These are phyloP conservation scores for Agelas oroides DNA, from an alignment of 37 sponge, comb jelly and placozoan genomes.

Conservation along the genomic window DNA sequence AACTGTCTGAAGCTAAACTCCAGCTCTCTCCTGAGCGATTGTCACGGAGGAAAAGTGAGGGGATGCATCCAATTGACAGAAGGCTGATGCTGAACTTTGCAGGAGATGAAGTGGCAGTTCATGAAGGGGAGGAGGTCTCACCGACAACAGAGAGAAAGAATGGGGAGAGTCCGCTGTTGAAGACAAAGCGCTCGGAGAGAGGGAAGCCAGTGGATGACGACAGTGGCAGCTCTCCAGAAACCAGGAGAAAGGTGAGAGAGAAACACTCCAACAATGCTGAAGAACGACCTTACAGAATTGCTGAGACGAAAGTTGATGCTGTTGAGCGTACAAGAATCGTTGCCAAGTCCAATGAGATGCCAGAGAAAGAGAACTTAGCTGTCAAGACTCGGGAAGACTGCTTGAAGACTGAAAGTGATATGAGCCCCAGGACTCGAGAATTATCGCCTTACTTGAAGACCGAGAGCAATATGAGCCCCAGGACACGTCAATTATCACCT, in stretches of 20 bases:
- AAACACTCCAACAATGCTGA: no score
- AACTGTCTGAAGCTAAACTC: background rate
- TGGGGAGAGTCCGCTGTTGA: background rate
- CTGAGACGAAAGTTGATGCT: no score
- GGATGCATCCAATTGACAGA: conserved; percentile 22
- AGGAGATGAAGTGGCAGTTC: background rate
- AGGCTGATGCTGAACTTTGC: background rate
- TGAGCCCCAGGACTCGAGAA: no score
- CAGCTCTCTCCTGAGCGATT: background rate
- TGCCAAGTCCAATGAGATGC: no score
- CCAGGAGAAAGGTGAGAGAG: background rate
- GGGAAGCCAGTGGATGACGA: background rate
- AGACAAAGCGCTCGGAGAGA: background rate
- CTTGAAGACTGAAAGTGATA: no score
- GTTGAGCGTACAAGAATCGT: no score
- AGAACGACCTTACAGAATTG: no score
- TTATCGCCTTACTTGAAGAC: no score
- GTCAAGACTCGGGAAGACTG: no score
- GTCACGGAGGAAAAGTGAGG: conserved; percentile 40
- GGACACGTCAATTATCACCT: no score
- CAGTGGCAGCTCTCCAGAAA: background rate
- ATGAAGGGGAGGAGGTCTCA: background rate
- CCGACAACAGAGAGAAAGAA: background rate
- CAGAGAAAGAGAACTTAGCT: no score
- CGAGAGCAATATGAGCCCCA: no score